A percentile compares a stretch with the other conserved stretches of the same genome.
Conservation (phyloP, 2,888 invertebrate genomes). For the Bruchidius siliquastri region DNA sequence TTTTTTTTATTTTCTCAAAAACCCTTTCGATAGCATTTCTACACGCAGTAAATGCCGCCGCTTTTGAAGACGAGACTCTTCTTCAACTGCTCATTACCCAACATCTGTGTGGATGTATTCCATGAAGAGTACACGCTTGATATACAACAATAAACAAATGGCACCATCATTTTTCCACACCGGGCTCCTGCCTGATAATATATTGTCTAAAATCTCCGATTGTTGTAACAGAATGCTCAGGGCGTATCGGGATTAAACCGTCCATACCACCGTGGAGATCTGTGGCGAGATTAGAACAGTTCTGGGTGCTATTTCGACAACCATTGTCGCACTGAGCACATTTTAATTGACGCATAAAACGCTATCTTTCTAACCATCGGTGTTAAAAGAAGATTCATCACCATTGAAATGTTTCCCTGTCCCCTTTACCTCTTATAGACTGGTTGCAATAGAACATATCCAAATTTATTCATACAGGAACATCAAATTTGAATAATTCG, state of each 20-base stretch:
- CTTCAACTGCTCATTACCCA: not conserved
- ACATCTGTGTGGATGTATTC: not conserved
- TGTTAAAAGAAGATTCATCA: not conserved
- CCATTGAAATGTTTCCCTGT: not conserved
- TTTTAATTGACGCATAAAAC: constrained; percentile 37
- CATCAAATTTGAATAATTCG: too few relatives aligned
- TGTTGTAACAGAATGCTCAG: not conserved
- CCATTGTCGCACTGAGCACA: constrained; percentile 34
- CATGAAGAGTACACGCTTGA: not conserved
- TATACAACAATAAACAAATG: not conserved
- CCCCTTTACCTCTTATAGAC: not conserved
- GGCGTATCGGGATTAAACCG: not conserved
- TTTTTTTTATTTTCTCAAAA: too few relatives aligned
- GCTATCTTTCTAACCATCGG: constrained; percentile 2
- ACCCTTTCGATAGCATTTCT: too few relatives aligned
- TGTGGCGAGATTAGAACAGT: not conserved
- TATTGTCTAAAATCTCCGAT: not conserved
- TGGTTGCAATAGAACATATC: not conserved
- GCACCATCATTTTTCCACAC: not conserved
- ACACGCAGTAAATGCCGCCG: too few relatives aligned
- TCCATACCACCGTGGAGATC: not conserved
- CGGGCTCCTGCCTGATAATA: not conserved
- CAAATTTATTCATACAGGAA: too few relatives aligned
- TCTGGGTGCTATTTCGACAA: constrained; percentile 33
- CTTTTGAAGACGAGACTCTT: too few relatives aligned